Base-by-base conservation (phyloP, 2,888 invertebrate species). In the Anorthoa munda region DNA sequence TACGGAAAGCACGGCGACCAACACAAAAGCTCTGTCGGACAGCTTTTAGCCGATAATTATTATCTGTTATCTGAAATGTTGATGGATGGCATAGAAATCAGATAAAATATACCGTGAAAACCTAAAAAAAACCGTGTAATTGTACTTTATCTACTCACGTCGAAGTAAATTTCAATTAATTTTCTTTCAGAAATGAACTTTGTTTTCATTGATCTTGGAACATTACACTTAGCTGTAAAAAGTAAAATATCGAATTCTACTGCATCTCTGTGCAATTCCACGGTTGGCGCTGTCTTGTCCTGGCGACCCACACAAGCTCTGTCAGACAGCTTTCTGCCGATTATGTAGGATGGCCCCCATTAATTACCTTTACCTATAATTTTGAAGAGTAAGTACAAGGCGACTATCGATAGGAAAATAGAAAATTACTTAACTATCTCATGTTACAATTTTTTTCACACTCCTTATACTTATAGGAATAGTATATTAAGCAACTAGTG, bases 291-390 rank as follows among this genome's bases (percentile, higher is more conserved):
- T 79, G 87, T 81, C 80, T 81, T 85, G 84, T 76, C 86, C 86
- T 77, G 86, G 79, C 90, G 90, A 87, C 90, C 91, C 92, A 92
- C 93, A 93, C 92, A 93, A 92, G 92, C 92, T 90, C 91, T 90
- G 92, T 92, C 93, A 92, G 93, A 90, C 93, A 93, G 94, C 94
- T 94, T 94, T 95, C 93, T 94, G 94, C 92, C 94, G 95, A 95
- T 95, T 95, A 39, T 39, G 39, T 39, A 39, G 39, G 39, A 39
- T 39, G 39, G 39, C 39, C 39, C 31, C 39, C 53, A 13, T 21
- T 31, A n/a, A n/a, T 58, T n/a, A 23, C 18, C 31, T 26, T 17
- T 18, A 58, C 18, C 26, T 26, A 11, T 4, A 31, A 60, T 60
- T 1, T 23, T 61, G 17, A 61, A 4, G 17, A 0, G 17, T 61